Evolutionary conservation across 2,888 invertebrate genomes (phyloP), one percentile per base, ranked within the genome.

Genomic region (Idaea biselata): DNA sequence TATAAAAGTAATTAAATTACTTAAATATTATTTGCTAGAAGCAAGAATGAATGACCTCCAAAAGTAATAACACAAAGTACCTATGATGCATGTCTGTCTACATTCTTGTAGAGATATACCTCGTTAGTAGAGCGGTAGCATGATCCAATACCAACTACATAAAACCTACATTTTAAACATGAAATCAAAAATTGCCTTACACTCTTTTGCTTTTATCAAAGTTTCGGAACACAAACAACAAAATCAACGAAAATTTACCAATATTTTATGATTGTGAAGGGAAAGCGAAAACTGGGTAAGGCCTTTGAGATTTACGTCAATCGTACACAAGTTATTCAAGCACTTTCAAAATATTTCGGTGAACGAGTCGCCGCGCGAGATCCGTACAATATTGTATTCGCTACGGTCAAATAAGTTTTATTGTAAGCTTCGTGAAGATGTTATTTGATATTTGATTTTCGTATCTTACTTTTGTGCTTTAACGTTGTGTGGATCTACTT

Each of bases 241-340:
- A 74, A 72, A 72, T 74, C 72, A 74, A 67, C 66, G 70, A 78
- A 25, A 25, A 74, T 80, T 77, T 77, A 61, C 72, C 77, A 68
- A 78, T 80, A 82, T 79, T 81, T 77, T 63, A 68, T 68, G 70
- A 75, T 78, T 65, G 70, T 68, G 70, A 72, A 73, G 73, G 73
- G 73, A 69, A 68, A 68, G 67, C 71, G 72, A 68, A 73, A 77
- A 73, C 68, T 60, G 69, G 61, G 56, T 74, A 71, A 73, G 74
- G 75, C 73, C 73, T 71, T 68, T 57, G 59, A 64, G 70, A 74
- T 72, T 79, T 77, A 74, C 74, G 76, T 76, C 77, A 79, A 71
- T 73, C 67, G 68, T 63, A 64, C 60, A 68, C 62, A 71, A 77
- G 66, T 69, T 69, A 64, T 61, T 62, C 62, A 60, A 67, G 69